phyloP scores from a whole-genome alignment of 2,888 invertebrate species.

The Oxyteleia sp. region DNA sequence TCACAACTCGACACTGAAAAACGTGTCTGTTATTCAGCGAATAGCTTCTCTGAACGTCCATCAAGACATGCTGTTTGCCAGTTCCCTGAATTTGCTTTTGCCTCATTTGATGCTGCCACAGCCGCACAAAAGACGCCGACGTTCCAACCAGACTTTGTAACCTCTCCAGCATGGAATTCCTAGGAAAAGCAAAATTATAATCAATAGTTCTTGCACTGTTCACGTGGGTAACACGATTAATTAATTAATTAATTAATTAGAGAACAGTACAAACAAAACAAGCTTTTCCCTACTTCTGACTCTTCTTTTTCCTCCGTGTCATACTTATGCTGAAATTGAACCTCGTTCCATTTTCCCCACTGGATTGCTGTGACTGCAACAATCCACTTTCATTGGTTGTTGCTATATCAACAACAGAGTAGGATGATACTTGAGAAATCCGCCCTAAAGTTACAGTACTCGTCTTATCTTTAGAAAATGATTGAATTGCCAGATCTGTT shows the following conservation, averaged over 20 bases:
- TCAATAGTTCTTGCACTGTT: no score
- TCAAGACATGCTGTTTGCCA: slow-evolving; percentile 71
- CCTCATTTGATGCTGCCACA: slow-evolving; percentile 82
- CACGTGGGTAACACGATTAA: no score
- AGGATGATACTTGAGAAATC: slow-evolving; percentile 76
- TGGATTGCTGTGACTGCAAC: slow-evolving; percentile 4
- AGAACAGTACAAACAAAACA: no score
- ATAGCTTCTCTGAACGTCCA: slow-evolving; percentile 74
- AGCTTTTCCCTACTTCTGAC: slow-evolving; percentile 32
- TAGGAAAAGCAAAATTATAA: slow-evolving; percentile 73
- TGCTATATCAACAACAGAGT: slow-evolving; percentile 15
- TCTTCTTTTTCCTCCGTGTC: slow-evolving; percentile 29
- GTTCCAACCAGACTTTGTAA: slow-evolving; percentile 77
- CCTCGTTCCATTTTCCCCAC: slow-evolving; percentile 9
- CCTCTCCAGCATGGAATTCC: slow-evolving; percentile 79
- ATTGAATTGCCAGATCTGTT: neutral
- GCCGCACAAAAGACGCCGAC: slow-evolving; percentile 79
- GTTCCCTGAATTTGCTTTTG: slow-evolving; percentile 68
- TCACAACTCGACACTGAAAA: slow-evolving; percentile 76
- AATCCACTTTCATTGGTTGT: slow-evolving; percentile 17
- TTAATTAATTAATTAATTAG: no score
- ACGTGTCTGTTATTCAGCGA: slow-evolving; percentile 76
- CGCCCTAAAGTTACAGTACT: slow-evolving; percentile 32
- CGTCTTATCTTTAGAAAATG: neutral
- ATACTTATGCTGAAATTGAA: slow-evolving; percentile 43